Percentiles rank a stretch among this genome's conserved stretches.
Conservation (phyloP, 2,113 vertebrate genomes). For the Thinocorus orbignyianus region DNA sequence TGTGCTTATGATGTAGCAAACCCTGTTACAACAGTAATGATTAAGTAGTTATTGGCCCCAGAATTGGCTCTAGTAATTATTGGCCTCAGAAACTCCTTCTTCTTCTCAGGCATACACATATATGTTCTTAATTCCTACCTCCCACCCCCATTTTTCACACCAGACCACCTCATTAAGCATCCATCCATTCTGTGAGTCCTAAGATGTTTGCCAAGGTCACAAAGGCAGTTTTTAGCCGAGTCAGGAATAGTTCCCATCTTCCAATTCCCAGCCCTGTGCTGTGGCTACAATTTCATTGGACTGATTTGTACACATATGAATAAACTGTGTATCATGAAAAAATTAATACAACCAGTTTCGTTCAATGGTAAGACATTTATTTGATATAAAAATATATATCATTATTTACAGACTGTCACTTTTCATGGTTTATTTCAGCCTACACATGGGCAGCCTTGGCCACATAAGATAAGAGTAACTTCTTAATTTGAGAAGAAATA, state of each 20-base stretch:
- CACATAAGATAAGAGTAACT: background rate
- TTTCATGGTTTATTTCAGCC: background rate
- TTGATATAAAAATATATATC: background rate
- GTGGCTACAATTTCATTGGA: background rate
- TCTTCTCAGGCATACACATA: background rate
- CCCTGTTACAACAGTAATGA: background rate
- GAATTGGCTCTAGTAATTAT: background rate
- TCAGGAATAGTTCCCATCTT: constrained; percentile 20
- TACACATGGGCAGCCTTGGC: background rate
- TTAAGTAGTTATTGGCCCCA: background rate
- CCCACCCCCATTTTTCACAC: background rate
- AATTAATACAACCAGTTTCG: background rate
- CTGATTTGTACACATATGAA: background rate
- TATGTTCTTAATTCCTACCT: background rate
- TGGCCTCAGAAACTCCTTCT: background rate
- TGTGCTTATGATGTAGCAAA: background rate
- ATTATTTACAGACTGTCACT: background rate
- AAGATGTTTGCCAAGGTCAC: constrained; percentile 40
- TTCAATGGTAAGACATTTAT: background rate
- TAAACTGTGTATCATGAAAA: background rate
- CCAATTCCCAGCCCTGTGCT: constrained; percentile 2
- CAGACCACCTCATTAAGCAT: constrained; percentile 28
- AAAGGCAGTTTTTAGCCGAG: constrained; percentile 22
- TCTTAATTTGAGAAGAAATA: background rate
- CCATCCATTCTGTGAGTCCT: background rate